phyloP scores from a whole-genome alignment of 2,113 vertebrate genomes.

The Orycteropus afer region DNA sequence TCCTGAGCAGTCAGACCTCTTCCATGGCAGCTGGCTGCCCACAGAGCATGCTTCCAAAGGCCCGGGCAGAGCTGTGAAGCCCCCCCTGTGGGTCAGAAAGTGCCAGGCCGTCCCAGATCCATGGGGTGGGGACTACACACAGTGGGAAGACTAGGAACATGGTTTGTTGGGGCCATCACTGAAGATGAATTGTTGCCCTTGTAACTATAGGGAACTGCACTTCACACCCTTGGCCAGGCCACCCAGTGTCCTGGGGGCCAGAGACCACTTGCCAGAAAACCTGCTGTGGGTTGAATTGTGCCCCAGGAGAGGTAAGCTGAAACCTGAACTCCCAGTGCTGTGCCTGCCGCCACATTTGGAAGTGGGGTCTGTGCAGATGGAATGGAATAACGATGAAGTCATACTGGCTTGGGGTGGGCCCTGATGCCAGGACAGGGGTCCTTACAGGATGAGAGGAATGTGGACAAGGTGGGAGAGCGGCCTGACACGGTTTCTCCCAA shows the following conservation, averaged over 20 bases:
- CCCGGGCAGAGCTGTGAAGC: neutral
- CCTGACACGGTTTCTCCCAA: neutral
- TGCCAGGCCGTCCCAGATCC: neutral
- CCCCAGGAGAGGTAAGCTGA: neutral
- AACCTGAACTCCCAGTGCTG: neutral
- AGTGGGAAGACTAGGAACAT: fast-evolving
- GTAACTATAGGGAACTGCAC: neutral
- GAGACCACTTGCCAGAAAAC: neutral
- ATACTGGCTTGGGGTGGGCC: neutral
- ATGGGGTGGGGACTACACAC: neutral
- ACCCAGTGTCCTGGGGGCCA: neutral
- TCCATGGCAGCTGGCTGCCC: neutral
- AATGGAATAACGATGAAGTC: neutral
- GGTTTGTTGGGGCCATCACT: too few relatives aligned
- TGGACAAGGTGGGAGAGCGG: neutral
- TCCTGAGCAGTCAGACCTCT: neutral
- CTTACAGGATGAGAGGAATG: too few relatives aligned
- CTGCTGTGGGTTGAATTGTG: too few relatives aligned
- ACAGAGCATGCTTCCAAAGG: fast-evolving
- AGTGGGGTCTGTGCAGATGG: neutral
- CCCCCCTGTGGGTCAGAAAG: neutral
- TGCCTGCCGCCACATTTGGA: neutral
- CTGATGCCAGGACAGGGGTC: neutral
- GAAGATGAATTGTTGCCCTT: neutral
- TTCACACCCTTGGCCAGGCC: neutral